Percentiles rank a stretch among this genome's conserved stretches.
Evolutionary conservation across 2,888 invertebrate genomes (phyloP).

Genomic region (Ormyrus nitidulus): DNA sequence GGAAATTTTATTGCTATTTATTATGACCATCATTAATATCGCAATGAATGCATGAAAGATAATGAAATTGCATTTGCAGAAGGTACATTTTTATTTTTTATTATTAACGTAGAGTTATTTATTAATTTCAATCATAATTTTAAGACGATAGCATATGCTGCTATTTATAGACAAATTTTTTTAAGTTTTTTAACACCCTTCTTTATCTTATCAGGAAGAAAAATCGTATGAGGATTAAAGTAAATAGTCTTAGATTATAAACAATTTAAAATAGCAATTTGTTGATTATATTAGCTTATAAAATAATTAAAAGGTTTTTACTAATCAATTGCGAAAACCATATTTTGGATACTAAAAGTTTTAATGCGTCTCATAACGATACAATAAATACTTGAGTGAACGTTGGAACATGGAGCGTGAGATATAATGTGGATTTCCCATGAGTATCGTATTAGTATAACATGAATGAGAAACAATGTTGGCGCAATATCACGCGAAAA

Average conservation of each 20-base stretch:
- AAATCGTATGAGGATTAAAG: too few relatives aligned
- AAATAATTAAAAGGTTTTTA: too few relatives aligned
- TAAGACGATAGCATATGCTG: too few relatives aligned
- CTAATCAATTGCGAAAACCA: neutral
- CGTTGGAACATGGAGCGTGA: conserved; percentile 42
- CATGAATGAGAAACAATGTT: conserved; percentile 33
- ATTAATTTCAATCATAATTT: conserved; percentile 11
- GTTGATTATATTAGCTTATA: too few relatives aligned
- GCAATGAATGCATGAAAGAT: conserved; percentile 4
- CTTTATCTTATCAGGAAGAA: too few relatives aligned
- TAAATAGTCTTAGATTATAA: too few relatives aligned
- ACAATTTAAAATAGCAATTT: too few relatives aligned
- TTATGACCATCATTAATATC: conserved; percentile 14
- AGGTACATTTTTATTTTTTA: neutral
- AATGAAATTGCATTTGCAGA: conserved; percentile 19
- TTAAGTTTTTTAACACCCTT: too few relatives aligned
- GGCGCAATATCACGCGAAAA: conserved; percentile 29
- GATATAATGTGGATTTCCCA: conserved; percentile 54
- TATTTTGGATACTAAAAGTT: conserved; percentile 35
- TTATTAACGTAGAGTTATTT: conserved; percentile 9
- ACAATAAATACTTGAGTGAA: conserved; percentile 47
- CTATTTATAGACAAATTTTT: too few relatives aligned
- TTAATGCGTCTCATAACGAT: conserved; percentile 47
- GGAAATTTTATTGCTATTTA: conserved; percentile 11
- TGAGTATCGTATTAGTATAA: conserved; percentile 50